Evolutionary conservation across 2,888 invertebrate species (phyloP), one percentile per base, ranked within the genome.

Genomic region (Zaprionus bogoriensis): DNA sequence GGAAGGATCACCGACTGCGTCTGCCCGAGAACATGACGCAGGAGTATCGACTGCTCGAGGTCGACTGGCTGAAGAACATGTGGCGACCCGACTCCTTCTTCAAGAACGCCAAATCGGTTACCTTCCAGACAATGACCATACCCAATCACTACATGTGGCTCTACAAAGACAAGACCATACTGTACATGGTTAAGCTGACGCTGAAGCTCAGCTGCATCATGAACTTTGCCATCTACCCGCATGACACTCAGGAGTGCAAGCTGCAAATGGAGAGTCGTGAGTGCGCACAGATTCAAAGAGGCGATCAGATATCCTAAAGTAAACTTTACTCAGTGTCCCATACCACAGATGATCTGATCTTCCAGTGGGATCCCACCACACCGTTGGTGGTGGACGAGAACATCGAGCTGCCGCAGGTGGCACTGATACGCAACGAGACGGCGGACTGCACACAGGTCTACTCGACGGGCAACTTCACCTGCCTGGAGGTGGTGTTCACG

Each of bases 71-170:
- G 77, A 97, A 97, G 88, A 95, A 96, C 88, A 96, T 97, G 95
- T 97, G 97, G 97, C 92, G 97, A 45, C 97, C 97, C 0, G 97
- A 97, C 92, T 97, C 97, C 4, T 97, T 97, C 92, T 97, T 97
- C 92, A 97, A 97, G 92, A 97, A 97, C 89, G 97, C 97, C 46
- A 97, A 97, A 91, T 96, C 96, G 0, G 97, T 97, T 1, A 97
- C 96, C 7, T 97, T 97, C 89, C 97, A 97, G 91, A 97, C 97
- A 0, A 97, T 97, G 97, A 97, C 97, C 36, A 96, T 97, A 74
- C 97, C 97, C 0, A 97, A 97, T 92, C 97, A 97, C 90, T 97
- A 97, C 90, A 94, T 97, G 87, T 97, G 97, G 96, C 92, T 97
- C 59, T 97, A 97, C 90, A 95, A 95, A 89, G 96, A 96, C 87